A percentile compares a stretch with the other conserved stretches of the same genome.
These are phyloP conservation scores for Sphecodes monilicornis DNA, from an alignment of 2,888 invertebrate species.

Conservation along the genomic window DNA sequence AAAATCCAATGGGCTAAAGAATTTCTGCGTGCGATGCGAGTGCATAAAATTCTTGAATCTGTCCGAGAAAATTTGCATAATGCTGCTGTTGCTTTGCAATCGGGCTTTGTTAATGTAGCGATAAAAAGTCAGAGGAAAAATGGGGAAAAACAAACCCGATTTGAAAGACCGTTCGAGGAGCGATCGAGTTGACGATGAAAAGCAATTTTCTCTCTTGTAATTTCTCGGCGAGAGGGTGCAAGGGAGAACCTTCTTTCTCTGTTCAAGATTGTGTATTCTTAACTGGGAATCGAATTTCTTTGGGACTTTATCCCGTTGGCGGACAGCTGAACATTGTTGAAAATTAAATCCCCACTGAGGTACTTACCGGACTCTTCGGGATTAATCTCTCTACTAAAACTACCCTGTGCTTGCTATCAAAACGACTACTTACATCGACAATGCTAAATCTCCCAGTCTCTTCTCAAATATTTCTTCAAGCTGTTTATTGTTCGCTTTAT, in stretches of 20 bases:
- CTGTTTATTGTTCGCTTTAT: neutral
- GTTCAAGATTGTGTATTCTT: conserved; percentile 40
- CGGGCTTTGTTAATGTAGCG: neutral
- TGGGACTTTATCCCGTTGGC: neutral
- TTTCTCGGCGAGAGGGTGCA: conserved; percentile 42
- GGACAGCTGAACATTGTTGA: neutral
- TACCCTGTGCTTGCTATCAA: neutral
- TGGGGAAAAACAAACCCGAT: conserved; percentile 14
- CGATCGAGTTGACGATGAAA: conserved; percentile 22
- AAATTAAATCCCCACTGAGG: conserved; percentile 25
- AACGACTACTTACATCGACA: neutral
- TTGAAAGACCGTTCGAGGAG: conserved; percentile 36
- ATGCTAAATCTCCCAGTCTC: neutral
- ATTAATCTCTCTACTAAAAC: neutral
- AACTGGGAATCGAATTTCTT: conserved; percentile 45
- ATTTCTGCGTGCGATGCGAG: neutral
- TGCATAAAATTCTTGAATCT: neutral
- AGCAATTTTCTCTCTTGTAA: conserved; percentile 47
- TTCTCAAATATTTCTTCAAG: neutral
- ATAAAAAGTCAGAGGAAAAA: neutral
- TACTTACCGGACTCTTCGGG: neutral
- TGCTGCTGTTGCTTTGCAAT: neutral
- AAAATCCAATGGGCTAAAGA: neutral
- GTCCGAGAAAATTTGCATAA: neutral
- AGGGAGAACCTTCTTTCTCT: conserved; percentile 9